A percentile compares a stretch with the other conserved stretches of the same genome.
Evolutionary conservation across 2,113 vertebrate genomes (phyloP).

Genomic region (Semnornis frantzii): DNA sequence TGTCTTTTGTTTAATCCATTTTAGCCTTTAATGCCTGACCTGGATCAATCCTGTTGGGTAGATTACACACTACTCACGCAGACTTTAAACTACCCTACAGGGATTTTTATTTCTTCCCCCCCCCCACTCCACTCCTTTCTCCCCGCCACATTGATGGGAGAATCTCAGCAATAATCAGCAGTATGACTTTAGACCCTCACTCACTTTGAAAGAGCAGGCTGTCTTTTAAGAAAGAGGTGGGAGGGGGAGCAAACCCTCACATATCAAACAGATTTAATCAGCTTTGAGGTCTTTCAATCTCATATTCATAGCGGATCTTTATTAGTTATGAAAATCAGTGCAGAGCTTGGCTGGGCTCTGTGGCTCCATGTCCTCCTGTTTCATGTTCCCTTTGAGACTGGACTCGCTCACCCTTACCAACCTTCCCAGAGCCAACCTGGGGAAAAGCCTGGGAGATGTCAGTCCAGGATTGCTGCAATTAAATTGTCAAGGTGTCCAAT

Average conservation of each 20-base stretch:
- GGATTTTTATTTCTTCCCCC: slow-evolving; percentile 1
- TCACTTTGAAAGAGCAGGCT: slow-evolving; percentile 68
- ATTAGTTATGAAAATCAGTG: slow-evolving; percentile 23
- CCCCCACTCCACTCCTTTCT: background rate
- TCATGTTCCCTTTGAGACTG: background rate
- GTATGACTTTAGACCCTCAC: slow-evolving; percentile 52
- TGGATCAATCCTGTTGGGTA: slow-evolving; percentile 81
- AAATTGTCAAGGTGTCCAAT: background rate
- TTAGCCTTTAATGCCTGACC: slow-evolving; percentile 85
- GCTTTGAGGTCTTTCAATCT: slow-evolving; percentile 47
- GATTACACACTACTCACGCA: slow-evolving; percentile 76
- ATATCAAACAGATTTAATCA: slow-evolving; percentile 59
- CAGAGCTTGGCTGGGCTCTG: background rate
- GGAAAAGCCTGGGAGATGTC: background rate
- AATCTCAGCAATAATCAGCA: slow-evolving; percentile 68
- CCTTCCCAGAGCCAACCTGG: background rate
- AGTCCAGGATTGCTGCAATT: background rate
- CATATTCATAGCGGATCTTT: background rate
- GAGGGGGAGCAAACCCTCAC: background rate
- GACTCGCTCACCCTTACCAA: accelerated
- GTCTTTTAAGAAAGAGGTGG: slow-evolving; percentile 39
- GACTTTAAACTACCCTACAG: slow-evolving; percentile 73
- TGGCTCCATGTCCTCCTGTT: background rate
- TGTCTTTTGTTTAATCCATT: slow-evolving; percentile 87
- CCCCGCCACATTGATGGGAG: slow-evolving; percentile 49